Base-by-base conservation (phyloP, 2,113 vertebrate genomes). In the Casuarius casuarius region DNA sequence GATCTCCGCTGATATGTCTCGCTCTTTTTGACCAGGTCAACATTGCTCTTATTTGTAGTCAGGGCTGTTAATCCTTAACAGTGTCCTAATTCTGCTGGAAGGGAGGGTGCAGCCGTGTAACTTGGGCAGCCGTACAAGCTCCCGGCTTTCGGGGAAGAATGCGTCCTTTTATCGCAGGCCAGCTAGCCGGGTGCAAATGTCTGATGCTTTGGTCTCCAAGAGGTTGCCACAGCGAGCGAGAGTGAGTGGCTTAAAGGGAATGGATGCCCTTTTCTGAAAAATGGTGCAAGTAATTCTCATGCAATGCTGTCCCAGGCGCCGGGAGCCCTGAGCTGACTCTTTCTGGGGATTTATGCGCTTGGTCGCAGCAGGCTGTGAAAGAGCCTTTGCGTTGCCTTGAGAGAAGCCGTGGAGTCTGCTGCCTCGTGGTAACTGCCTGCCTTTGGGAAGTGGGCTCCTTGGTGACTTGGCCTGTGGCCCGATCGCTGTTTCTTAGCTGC, bases 11-110 rank as follows among this genome's bases (percentile, higher is more conserved):
- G 17, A 48, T 52, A n/a, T 35, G 46, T 10, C 31, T 48, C 11
- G 44, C 40, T 54, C 40, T 70, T 5, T 48, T 66, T 12, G 46
- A 38, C 73, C 68, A 22, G 71, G 94, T 88, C 90, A 87, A 82
- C 51, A 3, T 26, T 5, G 67, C 77, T 93, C 63, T 38, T 8
- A 18, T 79, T 78, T 22, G 48, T 15, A 46, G 31, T 26, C 76
- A 42, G 89, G 44, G 96, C 84, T 94, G 52, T 70, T 87, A 80
- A 95, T 94, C 93, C 95, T 19, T 89, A 10, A 20, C 75, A 17
- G 58, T 90, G 76, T 80, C 76, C 87, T 70, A 56, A 46, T 96
- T 85, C 80, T 63, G 16, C 40, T 68, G 72, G 11, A 9, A 68
- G 67, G 89, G 75, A 73, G 83, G 86, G 58, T 22, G 68, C 91